Conservation (phyloP, 2,888 invertebrate species). For the Andrena trimmerana region DNA sequence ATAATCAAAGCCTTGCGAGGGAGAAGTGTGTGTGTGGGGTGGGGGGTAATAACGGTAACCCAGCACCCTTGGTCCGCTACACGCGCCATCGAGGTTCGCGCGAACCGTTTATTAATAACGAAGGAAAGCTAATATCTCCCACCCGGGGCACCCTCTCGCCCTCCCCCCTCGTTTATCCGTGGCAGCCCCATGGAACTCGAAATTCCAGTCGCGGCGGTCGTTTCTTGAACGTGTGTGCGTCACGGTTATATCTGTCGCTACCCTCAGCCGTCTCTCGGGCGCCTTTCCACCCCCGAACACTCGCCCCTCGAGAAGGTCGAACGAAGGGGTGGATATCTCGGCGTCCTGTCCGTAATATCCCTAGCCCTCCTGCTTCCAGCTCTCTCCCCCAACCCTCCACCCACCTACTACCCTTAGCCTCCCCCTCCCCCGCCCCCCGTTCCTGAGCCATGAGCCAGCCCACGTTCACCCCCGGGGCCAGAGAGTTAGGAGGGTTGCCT, state of each 20-base stretch:
- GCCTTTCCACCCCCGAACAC: conserved; percentile 77
- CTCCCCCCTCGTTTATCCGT: conserved; percentile 6
- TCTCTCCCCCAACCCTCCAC: conserved; percentile 43
- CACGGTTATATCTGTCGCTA: conserved; percentile 81
- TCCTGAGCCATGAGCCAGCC: conserved; percentile 71
- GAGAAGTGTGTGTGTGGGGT: neutral
- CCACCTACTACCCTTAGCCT: conserved; percentile 38
- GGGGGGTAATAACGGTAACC: conserved; percentile 66
- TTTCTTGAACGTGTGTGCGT: conserved; percentile 77
- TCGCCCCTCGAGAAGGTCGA: conserved; percentile 74
- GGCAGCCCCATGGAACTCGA: conserved; percentile 39
- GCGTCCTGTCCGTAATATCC: conserved; percentile 84
- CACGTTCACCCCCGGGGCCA: conserved; percentile 74
- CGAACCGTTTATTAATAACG: conserved; percentile 72
- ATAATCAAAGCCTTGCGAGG: conserved; percentile 28
- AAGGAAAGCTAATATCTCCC: conserved; percentile 60
- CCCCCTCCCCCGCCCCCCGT: conserved; percentile 36
- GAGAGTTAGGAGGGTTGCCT: conserved; percentile 82
- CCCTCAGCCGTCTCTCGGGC: conserved; percentile 79
- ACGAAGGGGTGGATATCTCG: conserved; percentile 82
- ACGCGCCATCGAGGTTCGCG: conserved; percentile 66
- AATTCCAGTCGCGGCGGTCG: conserved; percentile 69
- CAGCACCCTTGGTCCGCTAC: conserved; percentile 57
- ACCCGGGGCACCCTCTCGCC: neutral
- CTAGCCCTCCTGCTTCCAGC: conserved; percentile 75